Base-by-base conservation (phyloP, 2,113 vertebrate species). In the Thunnus thynnus region DNA sequence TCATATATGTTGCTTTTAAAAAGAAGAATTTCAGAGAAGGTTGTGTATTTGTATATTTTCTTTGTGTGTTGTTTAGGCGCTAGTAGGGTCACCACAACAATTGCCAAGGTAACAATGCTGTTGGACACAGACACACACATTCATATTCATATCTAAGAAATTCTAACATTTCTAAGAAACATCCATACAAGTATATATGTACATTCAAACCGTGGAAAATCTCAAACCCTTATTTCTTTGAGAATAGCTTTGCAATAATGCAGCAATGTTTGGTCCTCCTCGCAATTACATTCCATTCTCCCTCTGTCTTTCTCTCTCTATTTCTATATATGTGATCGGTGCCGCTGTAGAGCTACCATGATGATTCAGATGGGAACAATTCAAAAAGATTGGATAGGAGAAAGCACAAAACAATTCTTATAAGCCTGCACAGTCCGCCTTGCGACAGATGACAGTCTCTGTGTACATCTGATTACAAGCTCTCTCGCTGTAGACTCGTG, bases 301-400 rank as follows among this genome's bases (percentile, higher is more conserved):
- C 77, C 52, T 79, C 68, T 60, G 58, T 65, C 76, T 65, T 82
- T 73, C 52, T 65, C 47, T 36, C 27, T 56, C 75, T 52, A 5
- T 57, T 74, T 76, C 56, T 72, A 65, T 86, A 84, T 72, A 47
- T 72, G 78, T 74, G 72, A 87, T 87, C 71, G 25, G 58, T 78
- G 72, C 58, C 12, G 60, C 70, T 78, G 58, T 50, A 20, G 66
- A 77, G 65, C 71, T 55, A 57, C 83, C 41, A 32, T 58, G 51
- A 75, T 52, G 76, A 91, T 76, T 89, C 82, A 86, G 73, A 91
- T 86, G 79, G 84, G 82, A 88, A 86, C 54, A 86, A 86, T 89
- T 83, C 17, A 2, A 80, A 83, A 77, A 89, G 70, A 89, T 74
- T 60, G 90, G 76, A 87, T 70, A 12, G 70, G 61, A 88, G 83